phyloP scores from a whole-genome alignment of 2,113 vertebrate species.

The Thinocorus orbignyianus region DNA sequence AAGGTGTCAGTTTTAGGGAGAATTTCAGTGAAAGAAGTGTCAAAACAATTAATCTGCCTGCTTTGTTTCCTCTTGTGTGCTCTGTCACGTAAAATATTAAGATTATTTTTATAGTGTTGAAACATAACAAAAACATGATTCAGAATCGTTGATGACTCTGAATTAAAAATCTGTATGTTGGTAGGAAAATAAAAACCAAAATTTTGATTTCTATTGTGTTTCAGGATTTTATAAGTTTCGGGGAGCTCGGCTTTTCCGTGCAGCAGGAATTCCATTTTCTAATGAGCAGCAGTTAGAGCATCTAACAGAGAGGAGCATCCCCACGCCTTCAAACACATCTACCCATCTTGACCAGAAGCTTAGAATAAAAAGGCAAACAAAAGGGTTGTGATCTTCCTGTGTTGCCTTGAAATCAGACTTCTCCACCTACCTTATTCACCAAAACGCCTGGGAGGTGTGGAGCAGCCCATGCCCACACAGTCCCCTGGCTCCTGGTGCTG shows the following conservation, averaged over 20 bases:
- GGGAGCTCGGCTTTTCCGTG: background rate
- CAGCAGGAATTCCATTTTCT: background rate
- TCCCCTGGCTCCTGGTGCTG: background rate
- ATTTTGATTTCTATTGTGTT: background rate
- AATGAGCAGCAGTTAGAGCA: background rate
- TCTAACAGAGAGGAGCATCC: background rate
- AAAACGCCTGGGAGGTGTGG: fast-evolving
- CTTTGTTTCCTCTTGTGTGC: constrained; percentile 1
- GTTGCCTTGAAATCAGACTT: background rate
- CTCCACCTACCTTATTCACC: background rate
- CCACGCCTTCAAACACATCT: background rate
- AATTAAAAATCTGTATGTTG: background rate
- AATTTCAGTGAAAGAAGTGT: background rate
- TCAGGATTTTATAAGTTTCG: background rate
- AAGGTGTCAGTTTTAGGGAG: background rate
- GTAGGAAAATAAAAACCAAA: background rate
- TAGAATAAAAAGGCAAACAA: background rate
- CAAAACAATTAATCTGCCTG: constrained; percentile 16
- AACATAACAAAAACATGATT: background rate
- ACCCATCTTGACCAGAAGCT: background rate
- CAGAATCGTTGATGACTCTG: background rate
- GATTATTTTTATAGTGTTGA: background rate
- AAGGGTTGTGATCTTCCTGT: background rate
- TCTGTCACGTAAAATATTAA: background rate
- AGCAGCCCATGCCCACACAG: fast-evolving